Percentiles rank a stretch among this genome's conserved stretches.
Evolutionary conservation across 1,140 invertebrate species (phyloP).

Genomic region (Psilanteris sp.): DNA sequence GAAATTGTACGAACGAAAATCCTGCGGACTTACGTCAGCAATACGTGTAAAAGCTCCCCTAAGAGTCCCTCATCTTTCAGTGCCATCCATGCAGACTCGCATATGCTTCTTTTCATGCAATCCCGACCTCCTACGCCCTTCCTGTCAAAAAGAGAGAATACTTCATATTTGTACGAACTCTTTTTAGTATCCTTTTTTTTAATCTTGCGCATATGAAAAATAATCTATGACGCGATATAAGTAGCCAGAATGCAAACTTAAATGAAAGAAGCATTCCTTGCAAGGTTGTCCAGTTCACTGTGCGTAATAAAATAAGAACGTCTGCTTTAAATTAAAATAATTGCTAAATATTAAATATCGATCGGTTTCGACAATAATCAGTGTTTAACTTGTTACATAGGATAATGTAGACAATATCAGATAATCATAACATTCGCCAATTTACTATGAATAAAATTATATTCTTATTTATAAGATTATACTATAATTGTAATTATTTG

Average conservation of each 20-base stretch:
- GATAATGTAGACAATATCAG: no score
- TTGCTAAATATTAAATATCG: conserved; percentile 51
- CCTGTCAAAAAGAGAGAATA: conserved; percentile 67
- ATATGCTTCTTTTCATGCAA: conserved; percentile 78
- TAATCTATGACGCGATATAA: conserved; percentile 52
- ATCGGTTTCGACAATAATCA: conserved; percentile 42
- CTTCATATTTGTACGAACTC: conserved; percentile 52
- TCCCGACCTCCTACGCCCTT: conserved; percentile 69
- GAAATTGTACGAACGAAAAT: conserved; percentile 53
- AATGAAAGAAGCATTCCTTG: conserved; percentile 45
- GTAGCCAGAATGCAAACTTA: conserved; percentile 12
- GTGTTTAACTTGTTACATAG: no score
- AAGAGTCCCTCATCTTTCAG: conserved; percentile 78
- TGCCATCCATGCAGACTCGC: conserved; percentile 76
- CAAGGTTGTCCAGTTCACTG: conserved; percentile 23
- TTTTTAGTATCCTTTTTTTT: conserved; percentile 42
- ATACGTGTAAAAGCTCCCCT: conserved; percentile 79
- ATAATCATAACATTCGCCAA: no score
- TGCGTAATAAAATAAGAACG: conserved; percentile 27
- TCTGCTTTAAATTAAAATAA: conserved; percentile 45
- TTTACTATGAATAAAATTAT: no score
- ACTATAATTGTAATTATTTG: no score
- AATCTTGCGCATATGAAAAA: conserved; percentile 45
- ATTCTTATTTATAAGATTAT: no score
- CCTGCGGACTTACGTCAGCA: conserved; percentile 77